Evolutionary conservation across 2,113 vertebrate genomes (phyloP), one percentile per base, ranked within the genome.

Genomic region (Meles meles): DNA sequence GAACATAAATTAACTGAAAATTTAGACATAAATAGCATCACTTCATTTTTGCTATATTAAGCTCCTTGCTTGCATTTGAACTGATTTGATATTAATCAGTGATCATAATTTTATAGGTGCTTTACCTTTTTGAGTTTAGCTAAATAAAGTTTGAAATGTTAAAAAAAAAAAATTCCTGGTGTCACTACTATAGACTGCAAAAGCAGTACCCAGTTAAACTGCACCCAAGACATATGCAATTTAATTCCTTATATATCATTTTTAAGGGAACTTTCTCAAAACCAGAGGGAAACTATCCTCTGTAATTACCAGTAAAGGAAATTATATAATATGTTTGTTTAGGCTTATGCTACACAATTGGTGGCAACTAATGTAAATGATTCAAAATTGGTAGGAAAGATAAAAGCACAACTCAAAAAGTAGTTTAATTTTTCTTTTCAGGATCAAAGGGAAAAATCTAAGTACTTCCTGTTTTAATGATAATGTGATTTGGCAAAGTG

Each of bases 1-100:
- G 37, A 97, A 89, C 6, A 91, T 92, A 97, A 96, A 93, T 96
- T 97, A 97, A 71, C 59, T 96, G 55, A 97, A 97, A 97, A 93
- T 65, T 94, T 57, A 87, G 72, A 23, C 93, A 88, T 94, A 98
- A 95, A 96, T 94, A 94, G 55, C 29, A 95, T 97, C 81, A 81
- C 57, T 57, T 95, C 92, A 89, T 84, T 83, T 97, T 95, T 97
- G 55, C 92, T 90, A n/a, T 87, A 18, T 55, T 79, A 90, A 93
- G n/a, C 67, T 80, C n/a, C 71, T 96, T 94, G 15, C 55, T 94
- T 97, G 44, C 31, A 83, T 96, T 96, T 97, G 76, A 11, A 86
- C 69, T 97, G 72, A 92, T 96, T 94, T 96, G 80, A 27, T 96
- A 97, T 97, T 95, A 93, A 96, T 96, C 94, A 96, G 80, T 88